Evolutionary conservation across 2,797 vertebrate genomes (phyloP).

Genomic region (Parauchenoglanis punctatus): DNA sequence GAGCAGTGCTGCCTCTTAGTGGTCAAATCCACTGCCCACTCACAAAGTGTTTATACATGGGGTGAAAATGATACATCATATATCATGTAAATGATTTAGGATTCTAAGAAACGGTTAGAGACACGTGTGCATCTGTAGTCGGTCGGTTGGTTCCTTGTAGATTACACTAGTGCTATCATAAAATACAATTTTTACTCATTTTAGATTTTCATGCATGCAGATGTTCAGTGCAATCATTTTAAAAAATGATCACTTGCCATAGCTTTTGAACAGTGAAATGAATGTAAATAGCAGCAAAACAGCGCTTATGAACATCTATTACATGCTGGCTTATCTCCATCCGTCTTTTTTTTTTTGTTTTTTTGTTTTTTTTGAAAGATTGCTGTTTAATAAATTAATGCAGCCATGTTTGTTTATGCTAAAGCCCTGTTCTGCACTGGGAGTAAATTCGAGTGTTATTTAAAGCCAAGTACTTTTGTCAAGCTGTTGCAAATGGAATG

Average conservation of each 20-base stretch:
- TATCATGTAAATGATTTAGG: conserved; percentile 4
- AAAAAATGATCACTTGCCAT: conserved; percentile 33
- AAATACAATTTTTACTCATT: conserved; percentile 5
- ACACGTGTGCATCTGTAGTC: background rate
- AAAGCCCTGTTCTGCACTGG: conserved; percentile 87
- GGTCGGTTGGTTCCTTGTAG: background rate
- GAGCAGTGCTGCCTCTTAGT: conserved; percentile 84
- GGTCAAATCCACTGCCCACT: conserved; percentile 63
- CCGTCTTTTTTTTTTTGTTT: conserved; percentile 26
- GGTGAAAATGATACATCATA: background rate
- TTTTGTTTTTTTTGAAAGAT: conserved; percentile 72
- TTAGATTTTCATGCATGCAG: conserved; percentile 1
- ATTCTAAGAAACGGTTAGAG: background rate
- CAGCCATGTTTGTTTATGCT: conserved; percentile 87
- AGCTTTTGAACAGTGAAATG: conserved; percentile 41
- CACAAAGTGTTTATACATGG: background rate
- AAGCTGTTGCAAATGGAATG: conserved; percentile 97
- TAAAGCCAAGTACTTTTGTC: conserved; percentile 96
- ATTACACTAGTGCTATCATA: background rate
- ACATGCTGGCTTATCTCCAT: conserved; percentile 37
- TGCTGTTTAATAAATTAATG: conserved; percentile 88
- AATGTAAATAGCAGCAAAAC: conserved; percentile 28
- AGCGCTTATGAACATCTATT: conserved; percentile 28
- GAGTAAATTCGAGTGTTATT: conserved; percentile 93
- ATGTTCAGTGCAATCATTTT: conserved; percentile 1